A percentile compares a stretch with the other conserved stretches of the same genome.
Conservation (phyloP, 2,888 invertebrate species). For the Halictus quadricinctus region DNA sequence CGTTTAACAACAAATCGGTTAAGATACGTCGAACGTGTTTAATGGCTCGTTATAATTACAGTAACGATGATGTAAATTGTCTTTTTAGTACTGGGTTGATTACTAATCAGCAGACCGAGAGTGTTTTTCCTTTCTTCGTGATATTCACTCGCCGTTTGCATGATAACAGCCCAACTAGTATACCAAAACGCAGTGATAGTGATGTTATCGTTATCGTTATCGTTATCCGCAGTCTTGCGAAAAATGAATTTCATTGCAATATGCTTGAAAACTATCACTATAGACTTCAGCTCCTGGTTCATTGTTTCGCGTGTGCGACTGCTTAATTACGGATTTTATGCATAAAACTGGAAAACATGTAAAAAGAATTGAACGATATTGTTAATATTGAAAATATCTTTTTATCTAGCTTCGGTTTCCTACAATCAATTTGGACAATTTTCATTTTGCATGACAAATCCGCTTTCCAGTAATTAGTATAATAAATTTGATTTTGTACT, state of each 20-base stretch:
- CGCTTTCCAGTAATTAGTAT: too few relatives aligned
- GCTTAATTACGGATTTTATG: neutral
- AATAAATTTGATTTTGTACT: too few relatives aligned
- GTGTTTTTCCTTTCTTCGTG: neutral
- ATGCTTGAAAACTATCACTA: neutral
- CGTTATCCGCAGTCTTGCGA: neutral
- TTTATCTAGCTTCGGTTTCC: neutral
- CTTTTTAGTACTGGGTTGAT: slow-evolving; percentile 7
- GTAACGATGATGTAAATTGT: slow-evolving; percentile 14
- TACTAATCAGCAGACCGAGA: neutral
- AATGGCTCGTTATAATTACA: slow-evolving; percentile 20
- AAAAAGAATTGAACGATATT: too few relatives aligned
- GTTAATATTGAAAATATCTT: neutral
- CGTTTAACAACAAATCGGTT: neutral
- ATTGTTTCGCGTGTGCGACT: neutral
- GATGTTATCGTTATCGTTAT: neutral
- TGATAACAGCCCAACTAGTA: neutral
- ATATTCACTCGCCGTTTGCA: neutral
- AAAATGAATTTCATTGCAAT: neutral
- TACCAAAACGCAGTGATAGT: neutral
- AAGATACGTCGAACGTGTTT: neutral
- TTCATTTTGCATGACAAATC: too few relatives aligned
- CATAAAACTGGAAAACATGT: too few relatives aligned
- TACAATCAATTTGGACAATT: too few relatives aligned
- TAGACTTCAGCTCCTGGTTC: neutral